Base-by-base conservation (phyloP, 1,140 invertebrate genomes). In the Ganaspis sp. region DNA sequence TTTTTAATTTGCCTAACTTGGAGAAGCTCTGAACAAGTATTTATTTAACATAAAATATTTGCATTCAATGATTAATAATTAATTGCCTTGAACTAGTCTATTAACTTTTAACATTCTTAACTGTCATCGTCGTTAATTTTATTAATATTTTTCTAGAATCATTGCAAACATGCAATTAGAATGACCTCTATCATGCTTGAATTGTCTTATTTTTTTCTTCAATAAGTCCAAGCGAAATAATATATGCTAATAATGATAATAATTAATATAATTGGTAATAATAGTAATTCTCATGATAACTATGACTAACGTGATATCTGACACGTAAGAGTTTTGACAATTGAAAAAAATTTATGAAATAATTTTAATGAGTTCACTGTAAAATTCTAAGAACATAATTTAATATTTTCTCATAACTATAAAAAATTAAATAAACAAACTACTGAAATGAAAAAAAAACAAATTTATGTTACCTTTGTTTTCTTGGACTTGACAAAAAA, bases 241-340 rank as follows among this genome's bases (percentile, higher is more conserved):
- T 58, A 45, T 45, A 4, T 45, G 0, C 12, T 15, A n/a, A 45
- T 4, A 21, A 23, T 11, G 4, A 23, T 23, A 58, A 23, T 23
- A 54, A 9, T 21, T 21, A 26, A n/a, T n/a, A n/a, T n/a, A n/a
- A n/a, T n/a, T n/a, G n/a, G n/a, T 4, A 21, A 23, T 11, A 2
- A 23, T 23, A 58, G 11, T 23, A 54, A 9, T 21, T 21, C 11
- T 17, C 15, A n/a, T 49, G 45, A 49, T 49, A n/a, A n/a, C 45
- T 49, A 15, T 12, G 12, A 58, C 5, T 26, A 58, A 15, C 54
- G 21, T 77, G 34, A 87, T 89, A 90, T 91, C 89, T 90, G 90
- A 91, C 90, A 87, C 78, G 86, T 89, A 90, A 91, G 90, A 91
- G 90, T 91, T 91, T 91, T 91, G 89, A 89, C 72, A 73, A 84